Conservation (phyloP, 2,113 vertebrate species). For the Strigops habroptila region DNA sequence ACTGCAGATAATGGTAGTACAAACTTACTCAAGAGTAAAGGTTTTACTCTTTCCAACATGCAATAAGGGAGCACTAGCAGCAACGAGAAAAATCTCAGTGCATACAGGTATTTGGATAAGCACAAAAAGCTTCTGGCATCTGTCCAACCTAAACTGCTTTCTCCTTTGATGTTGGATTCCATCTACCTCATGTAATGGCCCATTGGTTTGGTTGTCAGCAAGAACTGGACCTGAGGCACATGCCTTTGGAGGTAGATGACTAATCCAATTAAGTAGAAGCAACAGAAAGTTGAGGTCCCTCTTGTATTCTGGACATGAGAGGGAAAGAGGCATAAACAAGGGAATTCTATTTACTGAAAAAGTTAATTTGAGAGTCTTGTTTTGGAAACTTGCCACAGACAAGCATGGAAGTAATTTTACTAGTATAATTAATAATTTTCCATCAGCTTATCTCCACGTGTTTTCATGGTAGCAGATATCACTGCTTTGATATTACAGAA, state of each 20-base stretch:
- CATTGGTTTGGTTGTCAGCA: slow-evolving; percentile 52
- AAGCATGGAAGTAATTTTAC: background rate
- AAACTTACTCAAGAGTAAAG: background rate
- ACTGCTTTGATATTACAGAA: slow-evolving; percentile 35
- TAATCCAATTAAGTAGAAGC: slow-evolving; percentile 44
- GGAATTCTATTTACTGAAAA: background rate
- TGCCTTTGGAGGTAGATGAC: slow-evolving; percentile 12
- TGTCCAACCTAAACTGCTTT: slow-evolving; percentile 30
- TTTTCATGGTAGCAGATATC: slow-evolving; percentile 1
- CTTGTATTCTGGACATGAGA: background rate
- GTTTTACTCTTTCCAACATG: background rate
- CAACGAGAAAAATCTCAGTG: background rate
- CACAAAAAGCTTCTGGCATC: slow-evolving; percentile 29
- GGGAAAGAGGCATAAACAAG: background rate
- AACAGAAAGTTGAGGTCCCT: background rate
- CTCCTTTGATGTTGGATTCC: slow-evolving; percentile 58
- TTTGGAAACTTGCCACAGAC: slow-evolving; percentile 15
- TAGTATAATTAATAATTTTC: slow-evolving; percentile 20
- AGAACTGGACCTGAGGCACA: slow-evolving; percentile 49
- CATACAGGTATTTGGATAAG: slow-evolving; percentile 40
- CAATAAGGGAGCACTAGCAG: background rate
- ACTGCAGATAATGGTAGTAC: background rate
- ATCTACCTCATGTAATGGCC: slow-evolving; percentile 40
- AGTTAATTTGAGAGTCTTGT: background rate
- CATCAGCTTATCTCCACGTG: slow-evolving; percentile 5